Base-by-base conservation (phyloP, 2,888 invertebrate species). In the Dasysyrphus tricinctus region DNA sequence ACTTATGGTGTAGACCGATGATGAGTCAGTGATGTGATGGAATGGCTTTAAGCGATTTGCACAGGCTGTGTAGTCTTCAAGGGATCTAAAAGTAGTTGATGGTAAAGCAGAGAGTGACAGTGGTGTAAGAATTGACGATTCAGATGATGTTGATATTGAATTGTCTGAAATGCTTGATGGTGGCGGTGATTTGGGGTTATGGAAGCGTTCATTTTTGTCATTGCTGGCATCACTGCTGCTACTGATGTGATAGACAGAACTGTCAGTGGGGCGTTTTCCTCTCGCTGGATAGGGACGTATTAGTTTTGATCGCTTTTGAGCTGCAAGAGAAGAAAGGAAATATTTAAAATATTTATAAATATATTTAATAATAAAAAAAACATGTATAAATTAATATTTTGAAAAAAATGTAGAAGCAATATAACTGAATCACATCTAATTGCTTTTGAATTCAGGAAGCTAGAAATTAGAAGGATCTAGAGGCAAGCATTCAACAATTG, bases 141-240 rank as follows among this genome's bases (percentile, higher is more conserved):
- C 80, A 0, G 85, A 85, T 63, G 80, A 73, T 59, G 85, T 80
- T 8, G 85, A 85, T 70, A 85, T 85, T 39, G 77, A 78, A 63
- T 85, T 85, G 37, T 85, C 85, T 37, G 85, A 80, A 47, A 80
- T 74, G 65, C 49, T 74, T 24, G 85, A 51, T 14, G 74, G 69
- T 1, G 51, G 51, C 7, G 49, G 49, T 37, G 47, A 39, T 16
- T 39, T 16, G 34, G 80, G 65, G n/a, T 37, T 3, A n/a, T 54
- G 39, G 12, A 63, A 69, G 9, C 69, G 42, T 57, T 85, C 77
- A 32, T 63, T 78, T 34, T 54, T 69, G 24, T 80, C 80, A 19
- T 69, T 80, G 69, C 76, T 81, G 65, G 47, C 63, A 44, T 88
- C 82, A 57, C 75, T 84, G 65, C 76, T 88, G 75, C 84, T 84